A percentile compares a stretch with the other conserved stretches of the same genome.
Conservation (phyloP, 2,113 vertebrate genomes). For the Equus quagga region DNA sequence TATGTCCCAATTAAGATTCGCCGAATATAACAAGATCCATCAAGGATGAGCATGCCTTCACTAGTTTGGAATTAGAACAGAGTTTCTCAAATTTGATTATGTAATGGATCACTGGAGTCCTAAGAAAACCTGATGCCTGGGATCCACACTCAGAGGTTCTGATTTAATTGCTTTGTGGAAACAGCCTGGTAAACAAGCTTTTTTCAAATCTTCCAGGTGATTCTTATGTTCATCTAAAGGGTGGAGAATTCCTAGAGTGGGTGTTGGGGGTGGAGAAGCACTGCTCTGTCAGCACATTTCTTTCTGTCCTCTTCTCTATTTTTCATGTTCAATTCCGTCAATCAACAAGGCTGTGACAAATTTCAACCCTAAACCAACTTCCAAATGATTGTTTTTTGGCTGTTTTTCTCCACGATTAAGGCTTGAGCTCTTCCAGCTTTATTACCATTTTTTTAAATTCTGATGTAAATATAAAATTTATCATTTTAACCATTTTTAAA, state of each 20-base stretch:
- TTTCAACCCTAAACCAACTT: neutral
- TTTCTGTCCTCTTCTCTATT: neutral
- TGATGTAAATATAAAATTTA: neutral
- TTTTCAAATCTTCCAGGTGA: neutral
- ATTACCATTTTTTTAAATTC: neutral
- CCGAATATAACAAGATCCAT: neutral
- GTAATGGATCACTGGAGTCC: neutral
- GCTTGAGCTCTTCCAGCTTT: neutral
- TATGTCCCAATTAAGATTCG: neutral
- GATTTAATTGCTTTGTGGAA: neutral
- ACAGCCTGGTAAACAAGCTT: neutral
- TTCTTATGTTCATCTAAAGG: neutral
- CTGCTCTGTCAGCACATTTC: neutral
- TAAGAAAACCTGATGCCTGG: neutral
- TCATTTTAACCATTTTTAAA: neutral
- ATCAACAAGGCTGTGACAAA: neutral
- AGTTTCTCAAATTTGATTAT: neutral
- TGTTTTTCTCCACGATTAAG: neutral
- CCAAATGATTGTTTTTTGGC: neutral
- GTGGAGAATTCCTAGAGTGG: neutral
- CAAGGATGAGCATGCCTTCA: neutral
- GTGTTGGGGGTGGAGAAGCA: neutral
- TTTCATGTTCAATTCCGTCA: neutral
- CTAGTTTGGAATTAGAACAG: neutral
- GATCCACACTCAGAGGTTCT: neutral